A percentile compares a stretch with the other conserved stretches of the same genome.
These are phyloP conservation scores for Oncopodura yosiiana DNA, from an alignment of 1,140 invertebrate genomes.

Conservation along the genomic window DNA sequence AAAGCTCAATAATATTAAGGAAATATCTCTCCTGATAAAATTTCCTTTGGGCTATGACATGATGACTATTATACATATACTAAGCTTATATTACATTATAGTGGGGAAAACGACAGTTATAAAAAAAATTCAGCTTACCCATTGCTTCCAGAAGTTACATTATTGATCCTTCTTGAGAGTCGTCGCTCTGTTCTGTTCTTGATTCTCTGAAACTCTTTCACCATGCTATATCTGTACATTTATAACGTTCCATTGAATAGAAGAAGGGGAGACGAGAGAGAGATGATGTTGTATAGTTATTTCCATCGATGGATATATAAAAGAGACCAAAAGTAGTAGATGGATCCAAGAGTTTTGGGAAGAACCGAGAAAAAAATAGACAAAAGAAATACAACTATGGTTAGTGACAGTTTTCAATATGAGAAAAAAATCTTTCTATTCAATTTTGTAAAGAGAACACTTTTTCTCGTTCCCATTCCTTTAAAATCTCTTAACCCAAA, in stretches of 20 bases:
- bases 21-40: no score
- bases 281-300: neutral
- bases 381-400: neutral
- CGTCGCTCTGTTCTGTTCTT: conserved; percentile 34
- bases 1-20: no score
- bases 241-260: no score
- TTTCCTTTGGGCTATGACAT: no score
- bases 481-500: no score
- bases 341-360: neutral
- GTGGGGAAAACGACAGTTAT: neutral
- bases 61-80: no score
- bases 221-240: conserved; percentile 33
- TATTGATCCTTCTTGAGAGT: conserved; percentile 34
- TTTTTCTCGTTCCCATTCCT: no score
- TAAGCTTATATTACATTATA: no score
- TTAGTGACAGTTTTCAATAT: neutral
- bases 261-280: neutral
- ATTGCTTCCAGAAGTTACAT: conserved; percentile 27
- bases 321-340: no score
- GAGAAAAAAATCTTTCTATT: no score
- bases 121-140: conserved; percentile 16
- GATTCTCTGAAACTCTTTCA: conserved; percentile 35
- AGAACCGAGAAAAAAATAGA: neutral
- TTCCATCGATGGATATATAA: neutral
- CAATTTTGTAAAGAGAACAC: no score